Evolutionary conservation across 1,140 invertebrate species (phyloP), one percentile per base, ranked within the genome.

Genomic region (Samia ricini): DNA sequence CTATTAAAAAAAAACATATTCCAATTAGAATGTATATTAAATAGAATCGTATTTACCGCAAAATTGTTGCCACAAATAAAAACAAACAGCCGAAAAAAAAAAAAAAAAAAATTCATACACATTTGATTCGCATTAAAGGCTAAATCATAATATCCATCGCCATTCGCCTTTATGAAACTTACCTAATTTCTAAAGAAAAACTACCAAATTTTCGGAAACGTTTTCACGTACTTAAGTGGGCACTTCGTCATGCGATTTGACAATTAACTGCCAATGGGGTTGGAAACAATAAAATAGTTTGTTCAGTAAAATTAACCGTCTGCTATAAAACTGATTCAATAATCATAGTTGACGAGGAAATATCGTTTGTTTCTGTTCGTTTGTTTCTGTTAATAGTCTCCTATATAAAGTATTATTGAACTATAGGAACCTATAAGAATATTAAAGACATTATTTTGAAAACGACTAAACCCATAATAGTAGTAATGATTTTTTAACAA

Each of bases 121-220:
- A 69, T 69, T 60, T 42, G 48, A 49, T 48, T 59, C 60, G 60
- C 63, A 65, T 69, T 65, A 69, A 57, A 56, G 54, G 52, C 60
- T 65, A 52, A 69, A 69, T 69, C 63, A 61, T 24, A 62, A 69
- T 42, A 60, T 69, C 26, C 48, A 69, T 69, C 60, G 55, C 21
- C 50, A 24, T 36, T 57, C 52, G 51, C 26, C 61, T 69, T 65
- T 36, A 52, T 19, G 49, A 33, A 63, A 65, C 48, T 50, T 68
- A 19, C 54, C 60, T 68, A 66, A 69, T 63, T 63, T 54, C 52
- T 59, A 50, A 55, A 68, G 63, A 70, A 66, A 64, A 66, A 72
- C 61, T 63, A 66, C 63, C 67, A 71, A 76, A 71, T 76, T 71
- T 73, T 71, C 69, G 76, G 67, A 77, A 76, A 71, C 73, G 69